Conservation (phyloP, 2,113 vertebrate species). For the Amblyopsis rosae region DNA sequence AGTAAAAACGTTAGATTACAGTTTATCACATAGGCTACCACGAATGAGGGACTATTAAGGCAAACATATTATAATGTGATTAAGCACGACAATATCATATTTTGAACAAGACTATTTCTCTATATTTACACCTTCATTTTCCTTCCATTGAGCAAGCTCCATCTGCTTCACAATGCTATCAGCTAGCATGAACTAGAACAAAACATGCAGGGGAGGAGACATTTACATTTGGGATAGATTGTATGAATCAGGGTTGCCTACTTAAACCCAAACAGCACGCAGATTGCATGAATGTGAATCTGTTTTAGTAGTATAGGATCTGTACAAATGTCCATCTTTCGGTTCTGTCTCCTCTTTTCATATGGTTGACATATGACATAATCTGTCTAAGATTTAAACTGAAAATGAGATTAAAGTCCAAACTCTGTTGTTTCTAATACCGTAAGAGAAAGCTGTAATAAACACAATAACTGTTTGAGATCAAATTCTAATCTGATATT, state of each 20-base stretch:
- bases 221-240: constrained; percentile 3
- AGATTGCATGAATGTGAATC: constrained; percentile 11
- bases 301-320: neutral
- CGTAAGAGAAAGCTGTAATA: too few relatives aligned
- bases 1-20: too few relatives aligned
- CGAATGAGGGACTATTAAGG: too few relatives aligned
- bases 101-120: neutral
- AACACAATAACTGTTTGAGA: too few relatives aligned
- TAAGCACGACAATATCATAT: too few relatives aligned
- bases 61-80: too few relatives aligned
- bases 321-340: neutral
- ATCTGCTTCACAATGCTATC: neutral
- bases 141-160: neutral
- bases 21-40: too few relatives aligned
- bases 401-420: too few relatives aligned
- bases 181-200: neutral
- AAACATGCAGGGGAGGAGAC: neutral
- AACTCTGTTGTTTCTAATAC: too few relatives aligned
- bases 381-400: too few relatives aligned
- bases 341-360: neutral
- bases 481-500: too few relatives aligned
- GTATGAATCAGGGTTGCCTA: constrained; percentile 18
- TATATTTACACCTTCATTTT: neutral
- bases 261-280: neutral
- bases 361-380: neutral